Base-by-base conservation (phyloP, 1,140 invertebrate genomes). In the Pseudomyrmex dendroicus region DNA sequence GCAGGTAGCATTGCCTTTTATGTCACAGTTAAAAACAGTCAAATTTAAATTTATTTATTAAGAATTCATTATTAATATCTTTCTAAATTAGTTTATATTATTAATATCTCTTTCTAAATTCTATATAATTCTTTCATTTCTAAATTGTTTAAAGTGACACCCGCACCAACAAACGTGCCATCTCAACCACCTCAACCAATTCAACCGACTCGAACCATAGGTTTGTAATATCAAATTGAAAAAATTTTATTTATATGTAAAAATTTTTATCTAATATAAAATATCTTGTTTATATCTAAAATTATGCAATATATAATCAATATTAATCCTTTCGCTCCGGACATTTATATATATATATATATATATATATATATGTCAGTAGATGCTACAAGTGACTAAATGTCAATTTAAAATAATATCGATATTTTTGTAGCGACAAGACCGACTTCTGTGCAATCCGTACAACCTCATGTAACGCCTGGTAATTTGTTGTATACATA, bases 391-490 rank as follows among this genome's bases (percentile, higher is more conserved):
- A 0, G 5, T 35, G 35, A 35, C 35, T 35, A 35, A 35, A 35
- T 35, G 35, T 35, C 35, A 35, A 35, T 35, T 35, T 35, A 25
- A 68, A 54, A 54, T 25, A 57, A n/a, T n/a, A n/a, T 12, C 2
- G 2, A 1, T 22, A 68, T 56, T 63, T 67, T 25, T 35, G 46
- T 78, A 35, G 84, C 46, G 74, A 46, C 62, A 10, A 83, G 54
- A 48, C 68, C 88, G 54, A 44, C 17, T 10, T 62, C 35, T 35
- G 35, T 35, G 35, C 35, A 35, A 35, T 35, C 82, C 9, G 35
- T 15, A 10, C 82, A 46, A 10, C 56, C 70, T 15, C 56, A 73
- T 13, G 35, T 73, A 13, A 73, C 17, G 20, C 48, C 35, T 50
- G 56, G 59, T 70, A 70, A n/a, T 12, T 25, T 54, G 7, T 5